These are phyloP conservation scores for Epizoanthus fatuus DNA, from an alignment of 92 coral and sea anemone species.

Conservation along the genomic window DNA sequence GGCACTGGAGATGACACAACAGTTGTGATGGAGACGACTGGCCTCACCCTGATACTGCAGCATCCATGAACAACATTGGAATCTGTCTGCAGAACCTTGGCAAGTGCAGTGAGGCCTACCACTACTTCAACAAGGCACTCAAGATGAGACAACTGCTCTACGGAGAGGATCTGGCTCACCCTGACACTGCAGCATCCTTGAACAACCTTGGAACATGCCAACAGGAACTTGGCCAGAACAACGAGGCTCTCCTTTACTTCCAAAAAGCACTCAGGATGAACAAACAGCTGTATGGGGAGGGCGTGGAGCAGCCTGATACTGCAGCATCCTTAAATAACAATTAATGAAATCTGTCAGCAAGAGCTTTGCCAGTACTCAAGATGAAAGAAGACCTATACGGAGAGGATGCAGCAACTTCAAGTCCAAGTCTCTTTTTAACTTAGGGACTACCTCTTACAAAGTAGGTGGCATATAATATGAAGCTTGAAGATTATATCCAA, in stretches of 20 bases:
- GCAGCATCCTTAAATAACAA: neutral
- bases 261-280: neutral
- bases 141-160: too few species aligned
- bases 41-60: neutral
- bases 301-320: neutral
- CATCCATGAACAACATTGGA: neutral
- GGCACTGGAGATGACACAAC: neutral
- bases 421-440: too few species aligned
- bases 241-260: neutral
- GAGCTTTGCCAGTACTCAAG: neutral
- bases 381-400: too few species aligned
- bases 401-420: too few species aligned
- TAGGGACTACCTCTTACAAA: too few species aligned
- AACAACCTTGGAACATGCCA: slow-evolving; percentile 24
- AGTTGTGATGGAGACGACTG: neutral
- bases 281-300: neutral
- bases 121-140: neutral
- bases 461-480: too few species aligned
- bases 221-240: slow-evolving; percentile 6
- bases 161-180: neutral
- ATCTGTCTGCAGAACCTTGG: too few species aligned
- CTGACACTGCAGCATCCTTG: neutral
- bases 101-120: neutral
- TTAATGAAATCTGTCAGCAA: neutral
- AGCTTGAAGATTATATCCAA: too few species aligned